A percentile compares a stretch with the other conserved stretches of the same genome.
These are phyloP conservation scores for Drosophila fulvimacula DNA, from an alignment of 2,888 invertebrate species.

Conservation along the genomic window DNA sequence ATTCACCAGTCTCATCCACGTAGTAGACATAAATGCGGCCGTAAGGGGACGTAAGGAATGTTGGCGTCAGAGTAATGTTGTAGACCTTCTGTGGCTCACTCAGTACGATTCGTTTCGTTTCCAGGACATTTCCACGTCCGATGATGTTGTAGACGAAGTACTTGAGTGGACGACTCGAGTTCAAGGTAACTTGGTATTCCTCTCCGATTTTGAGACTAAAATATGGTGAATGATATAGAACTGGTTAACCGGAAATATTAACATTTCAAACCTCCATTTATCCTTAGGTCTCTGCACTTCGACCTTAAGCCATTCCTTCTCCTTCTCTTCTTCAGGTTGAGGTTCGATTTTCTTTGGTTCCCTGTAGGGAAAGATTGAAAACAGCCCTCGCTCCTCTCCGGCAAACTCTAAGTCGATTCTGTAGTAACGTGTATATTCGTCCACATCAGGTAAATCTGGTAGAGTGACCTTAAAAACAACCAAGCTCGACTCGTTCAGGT, in stretches of 20 bases:
- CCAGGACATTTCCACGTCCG: slow-evolving; percentile 93
- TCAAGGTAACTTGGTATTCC: slow-evolving; percentile 90
- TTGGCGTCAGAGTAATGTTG: slow-evolving; percentile 89
- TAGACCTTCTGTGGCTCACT: slow-evolving; percentile 85
- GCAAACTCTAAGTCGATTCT: slow-evolving; percentile 59
- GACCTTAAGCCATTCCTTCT: slow-evolving; percentile 68
- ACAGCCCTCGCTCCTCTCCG: slow-evolving; percentile 67
- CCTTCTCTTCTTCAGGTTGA: slow-evolving; percentile 42
- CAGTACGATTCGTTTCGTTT: slow-evolving; percentile 89
- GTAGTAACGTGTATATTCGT: slow-evolving; percentile 66
- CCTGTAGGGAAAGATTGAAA: slow-evolving; percentile 65
- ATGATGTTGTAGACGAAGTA: slow-evolving; percentile 91
- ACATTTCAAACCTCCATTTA: slow-evolving; percentile 55
- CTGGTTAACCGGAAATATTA: rapidly evolving
- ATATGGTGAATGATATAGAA: slow-evolving; percentile 37
- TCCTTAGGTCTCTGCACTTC: slow-evolving; percentile 51
- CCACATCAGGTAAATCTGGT: slow-evolving; percentile 85
- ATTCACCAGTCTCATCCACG: slow-evolving; percentile 90
- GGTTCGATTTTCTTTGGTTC: slow-evolving; percentile 66
- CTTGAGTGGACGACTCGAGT: slow-evolving; percentile 90
- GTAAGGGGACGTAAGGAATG: slow-evolving; percentile 92
- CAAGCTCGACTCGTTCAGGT: slow-evolving; percentile 88
- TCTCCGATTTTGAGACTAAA: slow-evolving; percentile 87
- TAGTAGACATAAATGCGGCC: slow-evolving; percentile 93
- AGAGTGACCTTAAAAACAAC: slow-evolving; percentile 88